phyloP scores from a whole-genome alignment of 2,113 vertebrate genomes.

The Herpetotheres cachinnans region DNA sequence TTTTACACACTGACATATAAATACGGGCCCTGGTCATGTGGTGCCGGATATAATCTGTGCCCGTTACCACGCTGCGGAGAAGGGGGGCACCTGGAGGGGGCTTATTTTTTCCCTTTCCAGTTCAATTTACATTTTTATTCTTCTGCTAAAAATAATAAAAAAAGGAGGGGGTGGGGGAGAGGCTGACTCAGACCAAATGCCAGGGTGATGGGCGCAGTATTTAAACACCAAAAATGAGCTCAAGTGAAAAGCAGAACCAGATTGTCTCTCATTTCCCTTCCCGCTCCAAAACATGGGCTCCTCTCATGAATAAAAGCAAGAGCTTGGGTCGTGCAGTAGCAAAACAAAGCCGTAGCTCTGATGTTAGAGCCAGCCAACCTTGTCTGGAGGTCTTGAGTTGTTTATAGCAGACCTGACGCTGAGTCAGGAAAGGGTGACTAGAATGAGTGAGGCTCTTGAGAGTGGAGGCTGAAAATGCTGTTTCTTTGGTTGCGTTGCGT shows the following conservation, averaged over 20 bases:
- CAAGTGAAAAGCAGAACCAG: neutral
- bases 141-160: neutral
- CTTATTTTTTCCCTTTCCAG: neutral
- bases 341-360: neutral
- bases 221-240: neutral
- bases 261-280: neutral
- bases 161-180: neutral
- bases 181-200: neutral
- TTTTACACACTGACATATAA: conserved; percentile 64
- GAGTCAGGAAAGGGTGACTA: neutral
- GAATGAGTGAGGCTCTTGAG: neutral
- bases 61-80: neutral
- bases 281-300: neutral
- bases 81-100: conserved; percentile 45
- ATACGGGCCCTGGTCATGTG: conserved; percentile 65
- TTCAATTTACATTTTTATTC: conserved; percentile 62
- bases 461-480: neutral
- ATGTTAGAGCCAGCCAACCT: neutral
- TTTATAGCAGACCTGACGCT: neutral
- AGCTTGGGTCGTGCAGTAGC: neutral
- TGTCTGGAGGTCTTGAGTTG: neutral
- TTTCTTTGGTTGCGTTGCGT: fast-evolving
- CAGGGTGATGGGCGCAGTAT: neutral
- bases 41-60: conserved; percentile 46
- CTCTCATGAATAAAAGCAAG: neutral